Evolutionary conservation across 2,888 invertebrate genomes (phyloP).

Genomic region (Capitulum mitella): DNA sequence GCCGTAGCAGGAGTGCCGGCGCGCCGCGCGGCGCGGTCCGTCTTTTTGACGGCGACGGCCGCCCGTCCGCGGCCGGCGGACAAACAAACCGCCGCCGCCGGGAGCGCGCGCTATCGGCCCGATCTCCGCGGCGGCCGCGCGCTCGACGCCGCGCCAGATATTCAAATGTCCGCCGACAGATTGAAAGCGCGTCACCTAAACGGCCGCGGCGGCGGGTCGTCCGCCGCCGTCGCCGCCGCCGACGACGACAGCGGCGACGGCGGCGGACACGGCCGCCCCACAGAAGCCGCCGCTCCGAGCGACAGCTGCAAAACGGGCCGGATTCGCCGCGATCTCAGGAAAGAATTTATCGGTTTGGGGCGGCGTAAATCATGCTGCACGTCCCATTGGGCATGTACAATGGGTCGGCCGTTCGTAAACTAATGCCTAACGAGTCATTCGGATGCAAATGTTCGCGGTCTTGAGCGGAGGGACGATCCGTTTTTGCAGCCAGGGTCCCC

Average conservation of each 20-base stretch:
- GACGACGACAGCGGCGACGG: too few species aligned
- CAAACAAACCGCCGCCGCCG: not conserved
- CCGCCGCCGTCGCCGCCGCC: too few species aligned
- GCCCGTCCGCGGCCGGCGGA: not conserved
- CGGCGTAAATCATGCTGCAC: not conserved
- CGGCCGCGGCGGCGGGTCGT: not conserved
- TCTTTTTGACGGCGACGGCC: not conserved
- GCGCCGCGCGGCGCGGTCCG: too few species aligned
- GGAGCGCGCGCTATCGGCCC: not conserved
- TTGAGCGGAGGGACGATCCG: not conserved
- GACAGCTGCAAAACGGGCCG: not conserved
- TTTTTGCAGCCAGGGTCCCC: not conserved
- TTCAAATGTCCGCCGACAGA: not conserved
- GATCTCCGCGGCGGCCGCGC: not conserved
- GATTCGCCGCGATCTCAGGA: not conserved
- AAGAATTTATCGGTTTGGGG: not conserved
- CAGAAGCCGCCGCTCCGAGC: not conserved
- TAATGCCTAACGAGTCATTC: not conserved
- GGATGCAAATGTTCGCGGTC: not conserved
- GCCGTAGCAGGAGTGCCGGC: too few species aligned
- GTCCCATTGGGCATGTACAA: conserved; percentile 10
- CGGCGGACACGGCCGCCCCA: not conserved
- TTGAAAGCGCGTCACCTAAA: not conserved
- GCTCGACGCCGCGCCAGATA: not conserved
- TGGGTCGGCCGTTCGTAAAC: not conserved